Evolutionary conservation across 1,140 invertebrate species (phyloP).

Genomic region (Conus ventricosus): DNA sequence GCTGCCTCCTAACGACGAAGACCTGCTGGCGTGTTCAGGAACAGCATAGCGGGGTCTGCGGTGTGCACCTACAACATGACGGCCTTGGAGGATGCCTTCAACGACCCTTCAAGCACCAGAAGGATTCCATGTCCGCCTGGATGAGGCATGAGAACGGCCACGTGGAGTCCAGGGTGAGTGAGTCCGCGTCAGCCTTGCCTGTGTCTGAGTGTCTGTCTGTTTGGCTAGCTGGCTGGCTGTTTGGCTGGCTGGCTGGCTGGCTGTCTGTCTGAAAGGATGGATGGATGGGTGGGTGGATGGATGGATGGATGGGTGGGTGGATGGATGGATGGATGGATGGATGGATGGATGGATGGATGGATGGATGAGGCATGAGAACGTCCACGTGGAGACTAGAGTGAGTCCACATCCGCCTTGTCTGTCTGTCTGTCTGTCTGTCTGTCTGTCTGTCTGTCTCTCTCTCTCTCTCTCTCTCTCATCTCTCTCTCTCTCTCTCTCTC

Average conservation of each 20-base stretch:
- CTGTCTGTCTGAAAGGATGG: too few species aligned
- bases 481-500: too few species aligned
- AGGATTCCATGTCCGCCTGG: slow-evolving; percentile 65
- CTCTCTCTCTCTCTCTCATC: too few species aligned
- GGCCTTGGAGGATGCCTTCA: slow-evolving; percentile 63
- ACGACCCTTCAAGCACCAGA: slow-evolving; percentile 70
- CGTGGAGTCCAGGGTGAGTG: slow-evolving; percentile 46
- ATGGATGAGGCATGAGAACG: slow-evolving; percentile 75
- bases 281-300: too few species aligned
- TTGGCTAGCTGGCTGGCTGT: too few species aligned
- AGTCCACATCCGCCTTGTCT: not conserved
- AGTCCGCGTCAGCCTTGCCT: not conserved
- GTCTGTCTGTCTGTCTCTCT: too few species aligned
- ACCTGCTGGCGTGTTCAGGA: slow-evolving; percentile 49
- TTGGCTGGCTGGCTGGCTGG: too few species aligned
- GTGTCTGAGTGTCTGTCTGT: not conserved
- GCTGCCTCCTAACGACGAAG: too few species aligned
- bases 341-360: too few species aligned
- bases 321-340: slow-evolving; percentile 71
- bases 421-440: not conserved
- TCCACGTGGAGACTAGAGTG: slow-evolving; percentile 44
- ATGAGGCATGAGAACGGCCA: slow-evolving; percentile 74
- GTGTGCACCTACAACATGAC: slow-evolving; percentile 71
- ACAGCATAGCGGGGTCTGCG: slow-evolving; percentile 70
- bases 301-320: slow-evolving; percentile 71